A percentile compares a stretch with the other conserved stretches of the same genome.
Conservation (phyloP, 2,113 vertebrate species). For the Dicentrarchus labrax region DNA sequence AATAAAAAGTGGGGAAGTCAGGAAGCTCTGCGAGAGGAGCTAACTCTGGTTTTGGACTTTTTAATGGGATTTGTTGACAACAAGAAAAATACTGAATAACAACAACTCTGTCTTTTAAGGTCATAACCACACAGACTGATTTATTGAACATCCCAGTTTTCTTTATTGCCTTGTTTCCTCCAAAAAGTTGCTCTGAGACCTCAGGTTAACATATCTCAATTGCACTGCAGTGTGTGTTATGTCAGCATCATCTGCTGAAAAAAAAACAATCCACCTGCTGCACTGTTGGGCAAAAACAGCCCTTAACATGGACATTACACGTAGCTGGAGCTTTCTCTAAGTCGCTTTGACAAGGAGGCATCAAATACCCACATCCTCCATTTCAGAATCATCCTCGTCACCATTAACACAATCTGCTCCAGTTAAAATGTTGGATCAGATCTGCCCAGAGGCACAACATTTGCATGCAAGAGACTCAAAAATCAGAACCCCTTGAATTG, state of each 20-base stretch:
- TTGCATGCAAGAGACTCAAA: constrained; percentile 7
- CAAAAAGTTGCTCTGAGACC: not conserved
- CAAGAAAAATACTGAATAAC: not conserved
- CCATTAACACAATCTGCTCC: constrained; percentile 1
- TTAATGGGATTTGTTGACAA: not conserved
- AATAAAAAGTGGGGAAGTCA: not conserved
- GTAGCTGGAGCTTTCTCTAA: not conserved
- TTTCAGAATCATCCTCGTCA: not conserved
- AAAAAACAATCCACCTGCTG: constrained; percentile 7
- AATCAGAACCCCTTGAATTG: constrained; percentile 21
- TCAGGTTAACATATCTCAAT: not conserved
- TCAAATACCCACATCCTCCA: not conserved
- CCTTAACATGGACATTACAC: not conserved
- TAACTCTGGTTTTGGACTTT: not conserved
- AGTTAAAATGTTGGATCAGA: constrained; percentile 22
- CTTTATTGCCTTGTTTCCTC: not conserved
- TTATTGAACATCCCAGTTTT: not conserved
- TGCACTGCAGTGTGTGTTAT: not conserved
- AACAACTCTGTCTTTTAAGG: not conserved
- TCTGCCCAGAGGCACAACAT: constrained; percentile 5
- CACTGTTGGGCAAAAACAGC: not conserved
- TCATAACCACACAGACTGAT: not conserved
- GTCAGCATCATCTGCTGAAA: not conserved
- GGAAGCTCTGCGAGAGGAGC: not conserved
- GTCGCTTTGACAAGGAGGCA: not conserved